A percentile compares a stretch with the other conserved stretches of the same genome.
phyloP scores from a whole-genome alignment of 1,140 invertebrate genomes.

The Holotrichia oblita region DNA sequence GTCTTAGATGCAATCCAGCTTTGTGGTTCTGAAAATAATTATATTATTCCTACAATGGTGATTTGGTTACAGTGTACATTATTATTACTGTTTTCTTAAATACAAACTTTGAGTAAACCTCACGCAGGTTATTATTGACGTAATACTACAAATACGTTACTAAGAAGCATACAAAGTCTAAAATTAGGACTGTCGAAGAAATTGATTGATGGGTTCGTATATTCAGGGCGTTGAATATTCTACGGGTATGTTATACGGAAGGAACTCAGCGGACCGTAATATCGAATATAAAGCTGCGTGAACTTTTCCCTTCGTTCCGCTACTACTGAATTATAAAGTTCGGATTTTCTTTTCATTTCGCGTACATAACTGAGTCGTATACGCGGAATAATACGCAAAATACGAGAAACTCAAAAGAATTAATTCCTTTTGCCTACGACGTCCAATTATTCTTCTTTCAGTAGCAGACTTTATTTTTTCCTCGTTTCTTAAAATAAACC shows the following conservation, averaged over 20 bases:
- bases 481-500: background rate
- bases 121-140: background rate
- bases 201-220: constrained; percentile 27
- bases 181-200: background rate
- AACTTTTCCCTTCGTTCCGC: background rate
- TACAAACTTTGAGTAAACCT: too few species aligned
- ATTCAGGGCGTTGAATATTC: background rate
- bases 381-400: background rate
- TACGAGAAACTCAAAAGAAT: constrained; percentile 21
- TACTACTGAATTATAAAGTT: constrained; percentile 9
- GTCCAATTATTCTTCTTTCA: constrained; percentile 25
- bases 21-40: too few species aligned
- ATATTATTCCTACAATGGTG: too few species aligned
- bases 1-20: too few species aligned
- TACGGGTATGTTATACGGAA: background rate
- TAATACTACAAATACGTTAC: background rate
- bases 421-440: constrained; percentile 24
- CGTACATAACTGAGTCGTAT: background rate
- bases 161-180: background rate
- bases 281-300: background rate
- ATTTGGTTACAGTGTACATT: too few species aligned
- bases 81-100: too few species aligned
- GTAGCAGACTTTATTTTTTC: constrained; percentile 19
- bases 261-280: background rate
- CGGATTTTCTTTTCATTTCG: constrained; percentile 26